These are phyloP conservation scores for Athripsodes cinereus DNA, from an alignment of 2,888 invertebrate genomes.

Conservation along the genomic window DNA sequence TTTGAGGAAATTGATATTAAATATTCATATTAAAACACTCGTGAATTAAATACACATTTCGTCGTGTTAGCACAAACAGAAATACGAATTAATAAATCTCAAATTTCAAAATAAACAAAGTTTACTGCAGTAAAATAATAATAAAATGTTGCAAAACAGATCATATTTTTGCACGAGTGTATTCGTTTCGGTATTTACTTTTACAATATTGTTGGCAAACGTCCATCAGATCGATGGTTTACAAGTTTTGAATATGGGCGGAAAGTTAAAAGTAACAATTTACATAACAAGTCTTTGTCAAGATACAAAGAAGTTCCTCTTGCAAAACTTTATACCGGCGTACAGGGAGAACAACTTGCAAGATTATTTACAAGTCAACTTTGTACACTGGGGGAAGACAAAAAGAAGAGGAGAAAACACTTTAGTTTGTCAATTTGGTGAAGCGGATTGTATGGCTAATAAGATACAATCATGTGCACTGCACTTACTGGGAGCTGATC, in stretches of 20 bases:
- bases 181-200: background rate
- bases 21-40: too few species aligned
- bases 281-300: conserved; percentile 38
- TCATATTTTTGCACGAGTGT: too few species aligned
- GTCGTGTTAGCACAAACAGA: too few species aligned
- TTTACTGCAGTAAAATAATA: too few species aligned
- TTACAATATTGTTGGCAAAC: background rate
- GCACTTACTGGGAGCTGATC: conserved; percentile 28
- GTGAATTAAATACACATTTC: too few species aligned
- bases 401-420: conserved; percentile 32
- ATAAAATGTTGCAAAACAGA: too few species aligned
- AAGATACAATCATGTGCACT: conserved; percentile 41
- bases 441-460: conserved; percentile 42
- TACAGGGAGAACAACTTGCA: conserved; percentile 33
- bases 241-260: background rate
- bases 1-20: too few species aligned
- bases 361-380: conserved; percentile 39
- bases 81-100: too few species aligned
- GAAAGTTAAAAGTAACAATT: conserved; percentile 20
- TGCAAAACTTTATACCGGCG: conserved; percentile 33
- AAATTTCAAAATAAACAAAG: too few species aligned
- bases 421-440: conserved; percentile 34
- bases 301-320: conserved; percentile 37
- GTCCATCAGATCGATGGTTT: background rate
- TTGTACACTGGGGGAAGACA: conserved; percentile 45